These are phyloP conservation scores for Amazona guildingii DNA, from an alignment of 2,113 vertebrate species.

Conservation along the genomic window DNA sequence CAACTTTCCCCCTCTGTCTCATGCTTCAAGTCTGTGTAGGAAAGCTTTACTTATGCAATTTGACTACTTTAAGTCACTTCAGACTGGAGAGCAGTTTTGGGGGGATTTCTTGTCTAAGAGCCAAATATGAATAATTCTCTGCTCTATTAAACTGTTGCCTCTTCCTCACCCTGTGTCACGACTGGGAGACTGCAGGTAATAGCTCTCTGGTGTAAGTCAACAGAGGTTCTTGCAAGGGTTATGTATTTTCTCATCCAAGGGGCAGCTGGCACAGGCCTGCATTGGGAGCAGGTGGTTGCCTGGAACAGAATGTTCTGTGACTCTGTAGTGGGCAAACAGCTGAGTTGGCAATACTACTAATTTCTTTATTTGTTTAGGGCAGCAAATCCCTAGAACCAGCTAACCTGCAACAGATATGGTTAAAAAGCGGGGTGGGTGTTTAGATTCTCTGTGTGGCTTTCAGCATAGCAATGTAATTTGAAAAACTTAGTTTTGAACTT, in stretches of 20 bases:
- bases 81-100: background rate
- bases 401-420: background rate
- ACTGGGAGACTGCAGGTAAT: background rate
- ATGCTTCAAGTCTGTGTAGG: background rate
- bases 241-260: background rate
- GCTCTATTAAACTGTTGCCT: background rate
- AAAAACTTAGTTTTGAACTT: background rate
- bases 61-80: background rate
- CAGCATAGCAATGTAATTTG: background rate
- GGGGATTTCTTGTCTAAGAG: background rate
- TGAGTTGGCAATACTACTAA: background rate
- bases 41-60: background rate
- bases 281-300: background rate
- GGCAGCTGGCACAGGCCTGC: background rate
- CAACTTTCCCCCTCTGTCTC: background rate
- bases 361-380: background rate
- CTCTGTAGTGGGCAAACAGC: background rate
- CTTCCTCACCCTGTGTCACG: background rate
- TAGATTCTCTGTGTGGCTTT: background rate
- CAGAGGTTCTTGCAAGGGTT: background rate
- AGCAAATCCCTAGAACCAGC: background rate
- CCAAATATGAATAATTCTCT: background rate
- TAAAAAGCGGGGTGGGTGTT: rapidly evolving
- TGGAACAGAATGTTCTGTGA: background rate
- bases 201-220: background rate